Evolutionary conservation across 2,888 invertebrate genomes (phyloP).

Genomic region (Orgyia antiqua): DNA sequence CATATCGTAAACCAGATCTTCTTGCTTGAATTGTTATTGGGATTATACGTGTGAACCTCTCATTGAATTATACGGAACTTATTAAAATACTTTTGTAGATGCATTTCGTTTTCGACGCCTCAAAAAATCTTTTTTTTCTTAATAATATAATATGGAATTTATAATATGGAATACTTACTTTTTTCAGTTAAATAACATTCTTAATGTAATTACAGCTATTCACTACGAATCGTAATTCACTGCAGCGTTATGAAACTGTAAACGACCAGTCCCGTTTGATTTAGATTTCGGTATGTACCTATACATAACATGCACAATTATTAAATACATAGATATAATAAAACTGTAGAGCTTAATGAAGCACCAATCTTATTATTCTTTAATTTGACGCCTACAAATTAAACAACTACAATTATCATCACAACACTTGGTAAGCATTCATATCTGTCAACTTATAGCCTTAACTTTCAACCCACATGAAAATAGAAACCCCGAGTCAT

Average conservation of each 20-base stretch:
- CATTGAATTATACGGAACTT: slow-evolving; percentile 47
- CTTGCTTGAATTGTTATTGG: slow-evolving; percentile 59
- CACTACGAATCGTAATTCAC: slow-evolving; percentile 38
- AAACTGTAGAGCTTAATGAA: too few relatives aligned
- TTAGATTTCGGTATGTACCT: too few relatives aligned
- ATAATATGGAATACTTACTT: too few relatives aligned
- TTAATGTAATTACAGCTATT: slow-evolving; percentile 39
- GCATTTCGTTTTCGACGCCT: slow-evolving; percentile 20
- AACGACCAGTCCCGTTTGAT: slow-evolving; percentile 26
- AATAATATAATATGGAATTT: too few relatives aligned
- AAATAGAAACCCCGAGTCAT: slow-evolving; percentile 49
- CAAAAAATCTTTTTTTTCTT: too few relatives aligned
- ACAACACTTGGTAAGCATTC: slow-evolving; percentile 6
- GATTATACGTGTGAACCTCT: slow-evolving; percentile 62
- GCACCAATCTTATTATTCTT: too few relatives aligned
- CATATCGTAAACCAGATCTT: slow-evolving; percentile 62
- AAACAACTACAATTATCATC: too few relatives aligned
- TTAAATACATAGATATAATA: too few relatives aligned
- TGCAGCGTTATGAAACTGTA: slow-evolving; percentile 43
- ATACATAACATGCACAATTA: too few relatives aligned
- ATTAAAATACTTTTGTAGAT: slow-evolving; percentile 49
- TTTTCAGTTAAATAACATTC: too few relatives aligned
- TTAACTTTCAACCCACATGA: slow-evolving; percentile 63
- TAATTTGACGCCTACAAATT: too few relatives aligned
- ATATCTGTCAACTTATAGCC: slow-evolving; percentile 61